Evolutionary conservation across 2,113 vertebrate genomes (phyloP).

Genomic region (Rhea americana): DNA sequence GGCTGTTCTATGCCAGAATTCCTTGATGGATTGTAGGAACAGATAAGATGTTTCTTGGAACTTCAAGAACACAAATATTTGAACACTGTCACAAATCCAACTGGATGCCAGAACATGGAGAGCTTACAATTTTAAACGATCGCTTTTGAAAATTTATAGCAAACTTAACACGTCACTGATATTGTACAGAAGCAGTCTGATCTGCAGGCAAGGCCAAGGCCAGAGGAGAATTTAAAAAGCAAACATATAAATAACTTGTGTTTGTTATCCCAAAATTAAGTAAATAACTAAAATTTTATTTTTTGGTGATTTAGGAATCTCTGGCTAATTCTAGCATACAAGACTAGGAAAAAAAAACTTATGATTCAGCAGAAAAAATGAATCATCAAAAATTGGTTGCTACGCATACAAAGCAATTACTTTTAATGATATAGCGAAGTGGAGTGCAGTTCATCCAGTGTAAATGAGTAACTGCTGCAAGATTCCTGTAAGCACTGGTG

Average conservation of each 20-base stretch:
- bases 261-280: not conserved
- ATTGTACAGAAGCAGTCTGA: not conserved
- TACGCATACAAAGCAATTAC: not conserved
- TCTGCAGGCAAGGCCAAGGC: not conserved
- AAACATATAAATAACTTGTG: not conserved
- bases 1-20: not conserved
- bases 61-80: conserved; percentile 30
- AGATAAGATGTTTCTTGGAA: conserved; percentile 60
- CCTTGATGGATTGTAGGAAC: conserved; percentile 7
- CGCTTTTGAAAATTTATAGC: conserved; percentile 12
- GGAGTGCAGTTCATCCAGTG: not conserved
- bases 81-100: not conserved
- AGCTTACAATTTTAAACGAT: not conserved
- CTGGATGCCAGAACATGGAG: not conserved
- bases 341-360: not conserved
- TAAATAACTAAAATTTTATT: not conserved
- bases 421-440: not conserved
- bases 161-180: not conserved
- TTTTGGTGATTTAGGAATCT: not conserved
- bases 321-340: not conserved
- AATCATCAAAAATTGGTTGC: not conserved
- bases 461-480: not conserved
- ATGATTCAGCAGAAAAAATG: not conserved
- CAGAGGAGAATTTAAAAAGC: not conserved
- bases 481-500: not conserved